Evolutionary conservation across 1,140 invertebrate species (phyloP).

Genomic region (Drosophila tropicalis): DNA sequence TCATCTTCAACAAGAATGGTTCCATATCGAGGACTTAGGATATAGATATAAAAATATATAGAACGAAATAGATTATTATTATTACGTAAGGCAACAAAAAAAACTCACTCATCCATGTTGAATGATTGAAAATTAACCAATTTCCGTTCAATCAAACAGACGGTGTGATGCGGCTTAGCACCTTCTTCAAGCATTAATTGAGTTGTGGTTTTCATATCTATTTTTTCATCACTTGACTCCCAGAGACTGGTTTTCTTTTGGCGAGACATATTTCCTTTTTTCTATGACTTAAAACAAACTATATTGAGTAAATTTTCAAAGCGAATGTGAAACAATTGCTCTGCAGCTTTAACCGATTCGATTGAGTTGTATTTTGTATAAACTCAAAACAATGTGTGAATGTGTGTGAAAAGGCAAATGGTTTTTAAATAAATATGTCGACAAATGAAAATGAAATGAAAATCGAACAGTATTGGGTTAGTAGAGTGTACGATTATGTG

Average conservation of each 20-base stretch:
- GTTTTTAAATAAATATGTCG: slow-evolving; percentile 51
- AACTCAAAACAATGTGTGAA: not conserved
- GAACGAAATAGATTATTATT: too few relatives aligned
- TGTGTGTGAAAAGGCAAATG: slow-evolving; percentile 38
- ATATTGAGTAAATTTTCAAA: not conserved
- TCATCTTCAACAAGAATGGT: slow-evolving; percentile 27
- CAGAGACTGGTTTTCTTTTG: slow-evolving; percentile 52
- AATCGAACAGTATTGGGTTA: slow-evolving; percentile 50
- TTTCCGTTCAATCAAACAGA: slow-evolving; percentile 44
- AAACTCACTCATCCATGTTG: slow-evolving; percentile 65
- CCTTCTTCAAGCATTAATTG: slow-evolving; percentile 63
- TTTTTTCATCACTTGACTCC: slow-evolving; percentile 35
- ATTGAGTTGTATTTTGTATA: slow-evolving; percentile 35
- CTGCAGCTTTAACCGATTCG: slow-evolving; percentile 41
- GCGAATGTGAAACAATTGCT: slow-evolving; percentile 45
- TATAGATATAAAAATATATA: too few relatives aligned
- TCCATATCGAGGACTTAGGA: slow-evolving; percentile 58
- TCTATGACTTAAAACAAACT: not conserved
- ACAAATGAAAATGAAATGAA: slow-evolving; percentile 41
- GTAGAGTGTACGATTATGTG: slow-evolving; percentile 8
- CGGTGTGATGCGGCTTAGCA: slow-evolving; percentile 24
- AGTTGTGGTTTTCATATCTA: slow-evolving; percentile 57
- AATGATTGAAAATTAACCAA: slow-evolving; percentile 67
- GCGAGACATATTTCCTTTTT: slow-evolving; percentile 36
- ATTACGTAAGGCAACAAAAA: not conserved